These are phyloP conservation scores for Exephanes ischioxanthus DNA, from an alignment of 2,888 invertebrate species.

Conservation along the genomic window DNA sequence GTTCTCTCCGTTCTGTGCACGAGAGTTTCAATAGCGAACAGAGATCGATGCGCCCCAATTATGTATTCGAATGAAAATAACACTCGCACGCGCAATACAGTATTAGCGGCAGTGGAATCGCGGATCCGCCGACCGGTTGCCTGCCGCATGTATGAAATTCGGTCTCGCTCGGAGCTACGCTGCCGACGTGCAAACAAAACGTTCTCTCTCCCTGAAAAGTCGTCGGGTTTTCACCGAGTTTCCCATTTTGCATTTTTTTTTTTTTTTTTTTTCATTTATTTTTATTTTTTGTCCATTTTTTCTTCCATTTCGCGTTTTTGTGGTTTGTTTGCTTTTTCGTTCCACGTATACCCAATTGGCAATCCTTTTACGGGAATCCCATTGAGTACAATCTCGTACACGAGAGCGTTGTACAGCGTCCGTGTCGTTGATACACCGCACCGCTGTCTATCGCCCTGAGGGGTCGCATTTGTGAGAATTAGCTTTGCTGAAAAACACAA, in stretches of 20 bases:
- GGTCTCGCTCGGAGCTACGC: background rate
- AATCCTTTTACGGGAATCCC: constrained; percentile 19
- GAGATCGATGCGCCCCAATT: constrained; percentile 42
- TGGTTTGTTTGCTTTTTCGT: background rate
- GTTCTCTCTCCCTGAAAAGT: background rate
- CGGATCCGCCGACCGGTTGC: background rate
- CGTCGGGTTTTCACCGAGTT: constrained; percentile 21
- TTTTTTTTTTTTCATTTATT: background rate
- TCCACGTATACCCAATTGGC: background rate
- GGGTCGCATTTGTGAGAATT: constrained; percentile 43
- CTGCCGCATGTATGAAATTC: background rate
- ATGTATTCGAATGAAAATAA: constrained; percentile 49
- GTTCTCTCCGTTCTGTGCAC: background rate
- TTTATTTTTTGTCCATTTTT: background rate
- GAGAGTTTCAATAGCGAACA: constrained; percentile 3
- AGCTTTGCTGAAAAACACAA: constrained; percentile 28
- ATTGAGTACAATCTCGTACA: background rate
- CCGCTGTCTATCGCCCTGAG: constrained; percentile 23
- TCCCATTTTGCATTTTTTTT: background rate
- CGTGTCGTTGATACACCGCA: background rate
- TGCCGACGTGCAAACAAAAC: background rate
- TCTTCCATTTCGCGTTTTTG: background rate
- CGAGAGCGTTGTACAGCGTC: background rate
- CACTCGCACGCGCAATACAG: background rate
- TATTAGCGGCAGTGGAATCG: background rate